Conservation (phyloP, 2,888 invertebrate species). For the Alloplasta piceator region DNA sequence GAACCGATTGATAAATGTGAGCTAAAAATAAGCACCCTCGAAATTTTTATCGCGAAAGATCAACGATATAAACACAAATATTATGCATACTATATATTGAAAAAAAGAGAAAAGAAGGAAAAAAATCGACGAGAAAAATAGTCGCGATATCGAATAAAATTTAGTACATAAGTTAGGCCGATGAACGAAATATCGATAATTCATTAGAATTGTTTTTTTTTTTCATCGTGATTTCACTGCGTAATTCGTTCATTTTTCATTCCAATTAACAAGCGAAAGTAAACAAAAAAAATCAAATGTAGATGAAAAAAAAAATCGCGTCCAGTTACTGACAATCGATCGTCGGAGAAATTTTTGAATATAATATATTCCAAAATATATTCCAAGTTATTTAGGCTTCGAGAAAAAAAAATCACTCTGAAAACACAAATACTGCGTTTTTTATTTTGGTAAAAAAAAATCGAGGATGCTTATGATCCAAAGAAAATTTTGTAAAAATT, state of each 20-base stretch:
- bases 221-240: slow-evolving; percentile 25
- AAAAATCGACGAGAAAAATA: slow-evolving; percentile 2
- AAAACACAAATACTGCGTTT: background rate
- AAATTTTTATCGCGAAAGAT: background rate
- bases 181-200: slow-evolving; percentile 18
- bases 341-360: slow-evolving; percentile 20
- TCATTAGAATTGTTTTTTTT: slow-evolving; percentile 15
- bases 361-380: slow-evolving; percentile 24
- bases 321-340: background rate
- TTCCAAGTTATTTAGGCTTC: background rate
- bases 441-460: no score
- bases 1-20: background rate
- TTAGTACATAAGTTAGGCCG: slow-evolving; percentile 39
- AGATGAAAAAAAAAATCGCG: slow-evolving; percentile 23
- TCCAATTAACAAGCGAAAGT: slow-evolving; percentile 14
- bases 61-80: background rate
- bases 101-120: background rate
- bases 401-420: background rate
- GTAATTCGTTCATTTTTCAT: slow-evolving; percentile 28
- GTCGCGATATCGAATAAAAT: background rate
- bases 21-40: background rate
- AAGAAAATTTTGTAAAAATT: no score
- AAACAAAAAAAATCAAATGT: slow-evolving; percentile 5
- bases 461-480: no score
- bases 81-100: background rate